Evolutionary conservation across 1,140 invertebrate genomes (phyloP).

Genomic region (Pseudomyrmex sp.): DNA sequence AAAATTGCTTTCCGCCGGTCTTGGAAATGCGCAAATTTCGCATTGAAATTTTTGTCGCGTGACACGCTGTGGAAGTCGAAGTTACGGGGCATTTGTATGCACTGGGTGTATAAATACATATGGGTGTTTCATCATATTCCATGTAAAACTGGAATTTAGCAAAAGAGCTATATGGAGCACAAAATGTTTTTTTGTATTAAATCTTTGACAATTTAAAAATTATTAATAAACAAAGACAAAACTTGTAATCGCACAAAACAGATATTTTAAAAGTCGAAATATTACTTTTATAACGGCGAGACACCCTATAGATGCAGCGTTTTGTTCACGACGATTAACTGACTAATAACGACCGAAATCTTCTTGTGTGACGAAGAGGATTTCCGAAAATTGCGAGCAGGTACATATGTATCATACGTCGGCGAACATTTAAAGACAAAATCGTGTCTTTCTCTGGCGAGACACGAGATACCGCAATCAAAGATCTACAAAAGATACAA

Average conservation of each 20-base stretch:
- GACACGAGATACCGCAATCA: conserved; percentile 20
- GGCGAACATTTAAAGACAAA: conserved; percentile 29
- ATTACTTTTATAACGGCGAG: background rate
- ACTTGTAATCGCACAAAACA: too few species aligned
- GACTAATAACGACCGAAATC: conserved; percentile 29
- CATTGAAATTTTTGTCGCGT: conserved; percentile 62
- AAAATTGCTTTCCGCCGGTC: conserved; percentile 57
- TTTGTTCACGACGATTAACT: conserved; percentile 24
- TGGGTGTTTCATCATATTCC: too few species aligned
- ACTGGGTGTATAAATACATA: background rate
- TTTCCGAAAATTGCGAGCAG: conserved; percentile 40
- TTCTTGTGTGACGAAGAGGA: conserved; percentile 15
- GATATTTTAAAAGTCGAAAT: background rate
- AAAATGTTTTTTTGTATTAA: too few species aligned
- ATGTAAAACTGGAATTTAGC: background rate
- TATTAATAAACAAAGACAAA: too few species aligned
- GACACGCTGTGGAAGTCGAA: conserved; percentile 39
- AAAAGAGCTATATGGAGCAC: background rate
- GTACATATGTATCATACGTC: conserved; percentile 12
- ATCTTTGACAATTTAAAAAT: too few species aligned
- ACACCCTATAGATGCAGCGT: conserved; percentile 25
- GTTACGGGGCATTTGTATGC: background rate
- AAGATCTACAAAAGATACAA: background rate
- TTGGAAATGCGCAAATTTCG: conserved; percentile 51
- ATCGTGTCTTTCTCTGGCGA: background rate